phyloP scores from a whole-genome alignment of 1,140 invertebrate species.

The Lasioglossum albipes region DNA sequence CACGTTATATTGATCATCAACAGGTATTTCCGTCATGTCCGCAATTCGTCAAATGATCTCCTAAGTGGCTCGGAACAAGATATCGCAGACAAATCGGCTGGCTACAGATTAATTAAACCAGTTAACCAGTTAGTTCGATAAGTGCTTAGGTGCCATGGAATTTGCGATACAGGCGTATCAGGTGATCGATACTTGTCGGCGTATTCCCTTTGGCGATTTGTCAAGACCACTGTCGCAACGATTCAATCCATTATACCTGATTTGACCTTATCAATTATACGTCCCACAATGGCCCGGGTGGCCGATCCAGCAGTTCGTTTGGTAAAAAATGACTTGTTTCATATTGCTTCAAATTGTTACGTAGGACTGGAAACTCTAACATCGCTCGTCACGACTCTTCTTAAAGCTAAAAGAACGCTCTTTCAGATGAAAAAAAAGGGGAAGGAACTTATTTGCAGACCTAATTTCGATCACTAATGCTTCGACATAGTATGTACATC shows the following conservation, averaged over 20 bases:
- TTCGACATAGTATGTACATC: no score
- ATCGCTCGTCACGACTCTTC: no score
- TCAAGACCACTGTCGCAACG: background rate
- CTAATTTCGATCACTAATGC: no score
- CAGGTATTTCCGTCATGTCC: conserved; percentile 3
- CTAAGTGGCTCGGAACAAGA: conserved; percentile 11
- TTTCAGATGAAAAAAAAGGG: no score
- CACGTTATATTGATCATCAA: background rate
- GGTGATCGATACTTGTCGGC: background rate
- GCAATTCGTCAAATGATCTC: conserved; percentile 20
- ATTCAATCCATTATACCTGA: background rate
- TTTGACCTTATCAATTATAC: background rate
- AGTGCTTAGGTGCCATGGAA: conserved; percentile 11
- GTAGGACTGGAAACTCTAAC: no score
- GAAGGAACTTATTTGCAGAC: no score
- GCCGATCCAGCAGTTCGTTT: no score
- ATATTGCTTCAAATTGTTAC: no score
- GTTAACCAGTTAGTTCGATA: conserved; percentile 13
- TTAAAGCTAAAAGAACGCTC: no score
- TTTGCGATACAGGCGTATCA: background rate
- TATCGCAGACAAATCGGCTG: conserved; percentile 23
- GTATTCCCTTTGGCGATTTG: background rate
- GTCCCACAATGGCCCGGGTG: no score
- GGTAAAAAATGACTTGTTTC: no score
- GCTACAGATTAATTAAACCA: conserved; percentile 18